Conservation (phyloP, 2,888 invertebrate species). For the Notodonta ziczac region DNA sequence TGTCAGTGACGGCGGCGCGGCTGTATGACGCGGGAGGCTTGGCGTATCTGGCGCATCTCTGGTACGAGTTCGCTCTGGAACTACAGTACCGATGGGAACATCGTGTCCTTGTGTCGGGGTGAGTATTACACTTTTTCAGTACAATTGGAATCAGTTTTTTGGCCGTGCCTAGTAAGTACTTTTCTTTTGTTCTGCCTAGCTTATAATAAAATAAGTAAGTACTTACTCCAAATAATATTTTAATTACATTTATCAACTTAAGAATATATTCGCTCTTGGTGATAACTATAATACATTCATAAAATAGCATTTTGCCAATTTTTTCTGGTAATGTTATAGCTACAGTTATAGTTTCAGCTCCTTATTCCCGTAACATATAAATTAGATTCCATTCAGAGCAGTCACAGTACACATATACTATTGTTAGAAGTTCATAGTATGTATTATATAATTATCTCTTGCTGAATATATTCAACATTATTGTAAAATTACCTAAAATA, state of each 20-base stretch:
- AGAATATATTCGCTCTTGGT: neutral
- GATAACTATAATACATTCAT: neutral
- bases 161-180: too few species aligned
- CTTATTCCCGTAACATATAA: neutral
- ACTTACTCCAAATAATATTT: neutral
- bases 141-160: too few species aligned
- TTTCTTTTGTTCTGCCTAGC: too few species aligned
- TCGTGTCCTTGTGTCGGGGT: slow-evolving; percentile 92
- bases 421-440: slow-evolving; percentile 4
- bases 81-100: slow-evolving; percentile 96
- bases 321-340: neutral
- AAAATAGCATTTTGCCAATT: neutral
- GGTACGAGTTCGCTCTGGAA: slow-evolving; percentile 97
- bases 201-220: slow-evolving; percentile 11
- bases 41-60: slow-evolving; percentile 93
- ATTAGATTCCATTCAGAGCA: neutral
- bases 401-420: neutral
- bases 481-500: slow-evolving; percentile 34
- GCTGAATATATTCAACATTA: neutral
- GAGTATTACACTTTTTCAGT: slow-evolving; percentile 70
- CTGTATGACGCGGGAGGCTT: slow-evolving; percentile 91
- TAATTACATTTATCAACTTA: slow-evolving; percentile 26
- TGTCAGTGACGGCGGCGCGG: slow-evolving; percentile 90
- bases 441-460: too few species aligned
- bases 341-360: too few species aligned